A percentile compares a stretch with the other conserved stretches of the same genome.
These are phyloP conservation scores for Bubalus kerabau DNA, from an alignment of 2,113 vertebrate species.

Conservation along the genomic window DNA sequence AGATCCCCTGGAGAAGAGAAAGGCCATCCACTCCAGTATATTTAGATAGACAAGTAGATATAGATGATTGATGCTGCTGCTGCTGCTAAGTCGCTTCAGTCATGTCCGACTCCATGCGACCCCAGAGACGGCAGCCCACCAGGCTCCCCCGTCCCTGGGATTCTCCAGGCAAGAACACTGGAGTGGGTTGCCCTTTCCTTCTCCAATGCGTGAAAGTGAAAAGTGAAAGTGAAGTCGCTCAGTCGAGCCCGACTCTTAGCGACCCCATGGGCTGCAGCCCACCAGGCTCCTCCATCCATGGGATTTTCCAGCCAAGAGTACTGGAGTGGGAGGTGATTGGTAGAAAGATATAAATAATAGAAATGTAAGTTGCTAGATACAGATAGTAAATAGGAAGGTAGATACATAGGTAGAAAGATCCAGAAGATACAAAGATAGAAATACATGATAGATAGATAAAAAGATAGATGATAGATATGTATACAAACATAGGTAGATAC, in stretches of 20 bases:
- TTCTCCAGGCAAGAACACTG: no score
- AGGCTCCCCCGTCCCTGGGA: no score
- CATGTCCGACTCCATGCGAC: no score
- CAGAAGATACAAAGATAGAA: not conserved
- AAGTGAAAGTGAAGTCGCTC: no score
- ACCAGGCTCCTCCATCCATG: no score
- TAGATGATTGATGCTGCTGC: not conserved
- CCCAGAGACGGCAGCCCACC: no score
- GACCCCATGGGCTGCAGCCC: no score
- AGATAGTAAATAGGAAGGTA: not conserved
- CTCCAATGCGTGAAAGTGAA: no score
- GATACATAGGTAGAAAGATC: not conserved
- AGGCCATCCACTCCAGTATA: not conserved
- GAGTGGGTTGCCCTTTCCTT: no score
- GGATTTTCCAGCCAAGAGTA: no score
- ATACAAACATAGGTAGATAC: not conserved
- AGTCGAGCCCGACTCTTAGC: no score
- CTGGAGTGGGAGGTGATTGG: not conserved
- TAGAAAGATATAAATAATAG: not conserved
- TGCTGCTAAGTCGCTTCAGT: no score
- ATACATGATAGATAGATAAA: not conserved
- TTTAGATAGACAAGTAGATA: not conserved
- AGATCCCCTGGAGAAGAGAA: not conserved
- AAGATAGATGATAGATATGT: not conserved
- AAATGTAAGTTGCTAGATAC: not conserved